A percentile compares a stretch with the other conserved stretches of the same genome.
Evolutionary conservation across 2,113 vertebrate species (phyloP).

Genomic region (Mobula birostris): DNA sequence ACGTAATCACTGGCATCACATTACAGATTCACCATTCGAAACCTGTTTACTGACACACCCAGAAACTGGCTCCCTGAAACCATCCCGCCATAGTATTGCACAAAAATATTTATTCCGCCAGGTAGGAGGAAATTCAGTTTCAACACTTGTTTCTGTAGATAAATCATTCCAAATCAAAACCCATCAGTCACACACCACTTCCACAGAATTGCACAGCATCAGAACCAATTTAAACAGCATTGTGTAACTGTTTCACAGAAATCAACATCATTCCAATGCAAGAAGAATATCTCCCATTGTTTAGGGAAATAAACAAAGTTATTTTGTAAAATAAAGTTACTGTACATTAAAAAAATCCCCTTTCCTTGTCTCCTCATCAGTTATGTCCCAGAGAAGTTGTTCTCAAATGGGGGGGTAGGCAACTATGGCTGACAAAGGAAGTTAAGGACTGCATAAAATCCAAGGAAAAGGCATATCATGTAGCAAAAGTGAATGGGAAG

Average conservation of each 20-base stretch:
- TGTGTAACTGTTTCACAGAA: not conserved
- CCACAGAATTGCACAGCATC: not conserved
- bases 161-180: not conserved
- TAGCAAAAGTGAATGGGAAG: too few relatives aligned
- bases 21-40: slow-evolving; percentile 18
- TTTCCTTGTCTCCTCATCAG: not conserved
- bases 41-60: slow-evolving; percentile 17
- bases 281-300: not conserved
- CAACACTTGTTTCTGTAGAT: not conserved
- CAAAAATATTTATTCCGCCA: not conserved
- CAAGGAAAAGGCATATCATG: too few relatives aligned
- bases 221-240: not conserved
- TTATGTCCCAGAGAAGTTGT: too few relatives aligned
- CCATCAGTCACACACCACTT: not conserved
- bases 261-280: too few relatives aligned
- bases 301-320: not conserved
- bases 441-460: too few relatives aligned
- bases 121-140: not conserved
- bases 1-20: not conserved
- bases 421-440: too few relatives aligned
- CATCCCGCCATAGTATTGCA: not conserved
- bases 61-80: slow-evolving; percentile 24
- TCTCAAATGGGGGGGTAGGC: too few relatives aligned
- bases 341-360: too few relatives aligned
- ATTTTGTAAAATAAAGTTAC: too few relatives aligned